Evolutionary conservation across 1,140 invertebrate genomes (phyloP).

Genomic region (Pectinophora gossypiella): DNA sequence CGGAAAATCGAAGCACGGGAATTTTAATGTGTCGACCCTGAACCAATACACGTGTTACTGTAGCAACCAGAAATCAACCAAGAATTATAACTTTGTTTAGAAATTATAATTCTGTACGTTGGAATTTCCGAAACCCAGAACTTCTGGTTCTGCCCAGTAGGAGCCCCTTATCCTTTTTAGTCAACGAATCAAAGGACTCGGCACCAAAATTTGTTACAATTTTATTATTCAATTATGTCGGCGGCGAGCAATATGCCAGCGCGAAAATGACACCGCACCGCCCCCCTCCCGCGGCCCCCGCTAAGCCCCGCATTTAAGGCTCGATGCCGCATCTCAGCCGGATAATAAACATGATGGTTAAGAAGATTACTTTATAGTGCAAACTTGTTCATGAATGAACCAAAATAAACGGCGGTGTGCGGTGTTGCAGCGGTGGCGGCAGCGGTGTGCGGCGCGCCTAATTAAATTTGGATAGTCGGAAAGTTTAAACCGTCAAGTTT

Average conservation of each 20-base stretch:
- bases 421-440: constrained; percentile 13
- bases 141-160: too few species aligned
- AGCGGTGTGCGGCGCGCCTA: constrained; percentile 1
- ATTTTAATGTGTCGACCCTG: not conserved
- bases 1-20: not conserved
- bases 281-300: constrained; percentile 10
- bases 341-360: constrained; percentile 43
- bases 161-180: constrained; percentile 21
- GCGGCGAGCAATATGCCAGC: constrained; percentile 39
- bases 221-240: constrained; percentile 50
- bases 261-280: constrained; percentile 46
- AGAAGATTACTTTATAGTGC: constrained; percentile 39
- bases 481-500: constrained; percentile 25
- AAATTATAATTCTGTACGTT: too few species aligned
- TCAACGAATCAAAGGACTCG: constrained; percentile 25
- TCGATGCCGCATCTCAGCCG: constrained; percentile 28
- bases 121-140: too few species aligned
- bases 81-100: too few species aligned
- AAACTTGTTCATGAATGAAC: constrained; percentile 36
- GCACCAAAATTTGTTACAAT: constrained; percentile 38
- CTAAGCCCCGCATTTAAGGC: constrained; percentile 22
- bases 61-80: too few species aligned
- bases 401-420: constrained; percentile 32
- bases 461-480: constrained; percentile 44
- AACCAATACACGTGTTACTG: too few species aligned